A percentile compares a stretch with the other conserved stretches of the same genome.
These are phyloP conservation scores for Festucalex cinctus DNA, from an alignment of 2,113 vertebrate genomes.

Conservation along the genomic window DNA sequence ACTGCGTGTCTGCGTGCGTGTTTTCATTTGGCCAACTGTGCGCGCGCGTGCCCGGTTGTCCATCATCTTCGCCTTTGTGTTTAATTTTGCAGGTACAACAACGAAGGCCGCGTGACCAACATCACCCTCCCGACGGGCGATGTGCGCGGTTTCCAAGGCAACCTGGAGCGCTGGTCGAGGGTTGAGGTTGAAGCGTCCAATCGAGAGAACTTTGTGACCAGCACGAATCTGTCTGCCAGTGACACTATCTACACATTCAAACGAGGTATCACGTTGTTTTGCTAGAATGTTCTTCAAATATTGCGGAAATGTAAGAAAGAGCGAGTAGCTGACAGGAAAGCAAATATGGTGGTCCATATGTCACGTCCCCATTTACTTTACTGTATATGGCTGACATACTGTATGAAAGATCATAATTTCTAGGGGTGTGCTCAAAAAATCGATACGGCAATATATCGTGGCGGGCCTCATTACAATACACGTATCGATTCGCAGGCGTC, in stretches of 20 bases:
- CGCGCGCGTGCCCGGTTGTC: not conserved
- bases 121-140: constrained; percentile 91
- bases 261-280: constrained; percentile 76
- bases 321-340: not conserved
- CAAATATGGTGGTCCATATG: not conserved
- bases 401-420: constrained; percentile 10
- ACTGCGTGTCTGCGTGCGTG: not conserved
- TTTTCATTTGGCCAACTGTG: constrained; percentile 5
- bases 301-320: not conserved
- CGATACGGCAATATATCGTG: too few species aligned
- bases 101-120: constrained; percentile 88
- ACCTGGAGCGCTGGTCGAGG: constrained; percentile 85
- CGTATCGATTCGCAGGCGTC: too few species aligned
- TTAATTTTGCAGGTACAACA: constrained; percentile 80
- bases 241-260: constrained; percentile 90
- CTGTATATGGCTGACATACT: constrained; percentile 1
- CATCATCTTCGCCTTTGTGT: constrained; percentile 15
- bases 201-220: constrained; percentile 86
- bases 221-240: constrained; percentile 90
- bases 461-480: too few species aligned
- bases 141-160: constrained; percentile 89
- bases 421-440: too few species aligned
- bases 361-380: not conserved
- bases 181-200: constrained; percentile 88
- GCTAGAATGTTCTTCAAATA: not conserved